phyloP scores from a whole-genome alignment of 1,140 invertebrate genomes.

The Caenorhabditis brenneri region DNA sequence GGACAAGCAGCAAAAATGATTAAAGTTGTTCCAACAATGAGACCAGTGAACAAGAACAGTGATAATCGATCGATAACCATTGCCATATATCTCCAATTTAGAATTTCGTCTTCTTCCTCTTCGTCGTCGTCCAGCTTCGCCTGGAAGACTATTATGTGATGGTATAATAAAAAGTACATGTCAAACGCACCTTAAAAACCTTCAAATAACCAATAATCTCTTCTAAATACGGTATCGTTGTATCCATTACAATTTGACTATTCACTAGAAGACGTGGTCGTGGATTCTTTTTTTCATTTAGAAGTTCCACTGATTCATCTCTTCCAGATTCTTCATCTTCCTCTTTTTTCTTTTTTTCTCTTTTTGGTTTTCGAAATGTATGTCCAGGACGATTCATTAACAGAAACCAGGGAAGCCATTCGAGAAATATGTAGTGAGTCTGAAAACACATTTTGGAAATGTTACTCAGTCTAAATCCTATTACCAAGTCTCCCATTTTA shows the following conservation, averaged over 20 bases:
- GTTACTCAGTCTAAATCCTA: too few species aligned
- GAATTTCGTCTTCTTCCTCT: conserved; percentile 55
- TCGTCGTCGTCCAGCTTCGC: conserved; percentile 53
- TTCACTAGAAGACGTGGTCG: conserved; percentile 12
- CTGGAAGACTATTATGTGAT: conserved; percentile 11
- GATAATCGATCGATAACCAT: conserved; percentile 54
- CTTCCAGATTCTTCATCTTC: conserved; percentile 4
- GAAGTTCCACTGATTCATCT: neutral
- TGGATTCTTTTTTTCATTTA: neutral
- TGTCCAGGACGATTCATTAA: conserved; percentile 90
- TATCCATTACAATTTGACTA: conserved; percentile 4
- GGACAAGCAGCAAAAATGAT: conserved; percentile 27
- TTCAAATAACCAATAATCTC: conserved; percentile 41
- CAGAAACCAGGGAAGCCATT: conserved; percentile 93
- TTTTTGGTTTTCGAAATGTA: conserved; percentile 80
- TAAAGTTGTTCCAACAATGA: conserved; percentile 40
- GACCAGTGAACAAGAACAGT: conserved; percentile 45
- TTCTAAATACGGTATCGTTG: conserved; percentile 7
- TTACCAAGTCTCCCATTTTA: conserved; percentile 60
- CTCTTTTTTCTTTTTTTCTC: conserved; percentile 15
- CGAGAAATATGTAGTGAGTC: conserved; percentile 86
- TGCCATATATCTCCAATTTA: conserved; percentile 60
- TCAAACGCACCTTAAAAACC: conserved; percentile 13
- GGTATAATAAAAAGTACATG: neutral
- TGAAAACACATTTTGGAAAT: conserved; percentile 54